Conservation (phyloP, 2,888 invertebrate species). For the Melanostoma mellinum region DNA sequence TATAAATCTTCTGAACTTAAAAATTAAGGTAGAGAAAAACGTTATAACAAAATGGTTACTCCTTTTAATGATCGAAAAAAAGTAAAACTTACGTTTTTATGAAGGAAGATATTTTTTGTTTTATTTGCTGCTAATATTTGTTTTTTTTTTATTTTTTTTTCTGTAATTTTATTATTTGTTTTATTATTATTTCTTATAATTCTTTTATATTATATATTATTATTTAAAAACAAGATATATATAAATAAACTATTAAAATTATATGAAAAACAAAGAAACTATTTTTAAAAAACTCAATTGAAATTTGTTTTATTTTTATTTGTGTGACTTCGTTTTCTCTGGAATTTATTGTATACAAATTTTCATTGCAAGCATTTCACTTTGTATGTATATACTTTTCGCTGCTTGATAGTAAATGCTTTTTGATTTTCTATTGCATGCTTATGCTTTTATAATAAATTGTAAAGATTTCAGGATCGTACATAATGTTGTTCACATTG, state of each 20-base stretch:
- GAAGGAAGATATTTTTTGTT: constrained; percentile 48
- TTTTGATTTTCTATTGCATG: constrained; percentile 2
- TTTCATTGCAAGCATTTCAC: background rate
- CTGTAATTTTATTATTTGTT: constrained; percentile 72
- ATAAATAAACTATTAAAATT: constrained; percentile 71
- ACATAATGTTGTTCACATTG: too few species aligned
- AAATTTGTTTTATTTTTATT: constrained; percentile 59
- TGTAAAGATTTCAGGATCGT: too few species aligned
- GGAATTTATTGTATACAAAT: background rate
- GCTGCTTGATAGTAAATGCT: background rate
- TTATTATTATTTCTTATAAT: constrained; percentile 60
- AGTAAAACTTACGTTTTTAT: constrained; percentile 50
- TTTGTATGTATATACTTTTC: background rate
- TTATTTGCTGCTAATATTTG: constrained; percentile 63
- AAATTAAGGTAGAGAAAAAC: constrained; percentile 30
- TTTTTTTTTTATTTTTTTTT: constrained; percentile 53
- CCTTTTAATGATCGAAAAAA: constrained; percentile 36
- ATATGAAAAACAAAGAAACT: constrained; percentile 71
- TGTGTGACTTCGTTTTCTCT: constrained; percentile 3
- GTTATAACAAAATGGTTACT: constrained; percentile 22
- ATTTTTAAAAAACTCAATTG: constrained; percentile 63
- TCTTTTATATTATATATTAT: constrained; percentile 63
- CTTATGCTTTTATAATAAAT: background rate
- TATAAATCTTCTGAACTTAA: constrained; percentile 39
- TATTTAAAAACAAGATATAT: constrained; percentile 61